Conservation (phyloP, 2,888 invertebrate genomes). For the Athalia circularis region DNA sequence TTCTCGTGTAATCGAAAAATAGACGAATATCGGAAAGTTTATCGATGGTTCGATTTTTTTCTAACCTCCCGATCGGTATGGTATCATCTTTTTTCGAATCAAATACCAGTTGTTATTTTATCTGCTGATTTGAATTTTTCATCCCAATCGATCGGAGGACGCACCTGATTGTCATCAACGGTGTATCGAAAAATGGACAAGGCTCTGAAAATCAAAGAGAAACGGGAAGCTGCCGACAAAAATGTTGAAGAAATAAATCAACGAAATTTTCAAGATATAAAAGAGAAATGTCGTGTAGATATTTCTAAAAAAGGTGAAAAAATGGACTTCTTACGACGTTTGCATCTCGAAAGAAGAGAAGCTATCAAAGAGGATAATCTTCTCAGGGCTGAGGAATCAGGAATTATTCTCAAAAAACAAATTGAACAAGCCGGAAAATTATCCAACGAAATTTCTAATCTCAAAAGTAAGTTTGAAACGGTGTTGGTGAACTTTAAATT, state of each 20-base stretch:
- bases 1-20: no score
- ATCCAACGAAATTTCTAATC: constrained; percentile 50
- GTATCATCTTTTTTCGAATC: no score
- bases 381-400: constrained; percentile 47
- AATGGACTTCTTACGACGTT: constrained; percentile 47
- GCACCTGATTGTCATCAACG: neutral
- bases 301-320: constrained; percentile 49
- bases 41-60: no score
- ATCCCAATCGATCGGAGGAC: no score
- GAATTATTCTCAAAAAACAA: constrained; percentile 35
- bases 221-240: constrained; percentile 7
- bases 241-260: constrained; percentile 21
- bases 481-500: neutral
- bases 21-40: no score
- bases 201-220: constrained; percentile 24
- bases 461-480: constrained; percentile 48
- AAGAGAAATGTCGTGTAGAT: constrained; percentile 46
- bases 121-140: no score
- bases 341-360: constrained; percentile 49
- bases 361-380: constrained; percentile 49
- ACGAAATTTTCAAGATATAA: constrained; percentile 1
- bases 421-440: constrained; percentile 48
- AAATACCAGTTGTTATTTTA: no score
- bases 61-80: no score
- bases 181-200: neutral